Base-by-base conservation (phyloP, 2,888 invertebrate genomes). In the Dione vanillae region DNA sequence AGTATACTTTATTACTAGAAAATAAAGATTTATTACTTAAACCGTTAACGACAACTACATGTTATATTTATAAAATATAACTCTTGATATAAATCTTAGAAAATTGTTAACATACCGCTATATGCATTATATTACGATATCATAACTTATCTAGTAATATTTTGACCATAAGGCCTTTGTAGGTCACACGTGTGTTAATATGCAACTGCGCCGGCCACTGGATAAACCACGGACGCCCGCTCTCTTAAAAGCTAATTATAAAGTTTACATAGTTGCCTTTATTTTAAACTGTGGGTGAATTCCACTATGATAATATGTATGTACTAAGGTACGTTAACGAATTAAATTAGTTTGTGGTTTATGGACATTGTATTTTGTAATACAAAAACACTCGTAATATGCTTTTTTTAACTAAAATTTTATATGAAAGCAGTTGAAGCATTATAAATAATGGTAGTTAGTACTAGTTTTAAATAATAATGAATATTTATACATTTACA, bases 101-200 rank as follows among this genome's bases (percentile, higher is more conserved):
- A 43, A 45, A 11, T n/a, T 27, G 43, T 61, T 43, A 61, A 47
- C 14, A 11, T 27, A 35, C n/a, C 3, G 19, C 16, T 37, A 37
- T 14, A 54, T 54, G 61, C 11, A 45, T 68, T 27, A 61, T 54
- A 54, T 45, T 62, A 62, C 47, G 27, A 35, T 67, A 51, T 51
- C 40, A 27, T 61, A 67, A 59, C 16, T 49, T 51, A 12, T 67
- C 54, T 35, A 62, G 68, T 45, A 51, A 69, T 70, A 67, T 69
- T 74, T 69, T 70, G 65, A 69, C 67, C 65, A 72, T 70, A 72
- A 72, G 49, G 65, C 37, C 58, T 67, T 75, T 77, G 76, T 78
- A 74, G 77, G 78, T 75, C 79, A 77, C 75, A 76, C 73, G 71
- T 77, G 75, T 76, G 75, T 71, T 77, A 71, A 70, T 71, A 75